phyloP scores from a whole-genome alignment of 1,140 invertebrate species.

The Amyelois transitella region DNA sequence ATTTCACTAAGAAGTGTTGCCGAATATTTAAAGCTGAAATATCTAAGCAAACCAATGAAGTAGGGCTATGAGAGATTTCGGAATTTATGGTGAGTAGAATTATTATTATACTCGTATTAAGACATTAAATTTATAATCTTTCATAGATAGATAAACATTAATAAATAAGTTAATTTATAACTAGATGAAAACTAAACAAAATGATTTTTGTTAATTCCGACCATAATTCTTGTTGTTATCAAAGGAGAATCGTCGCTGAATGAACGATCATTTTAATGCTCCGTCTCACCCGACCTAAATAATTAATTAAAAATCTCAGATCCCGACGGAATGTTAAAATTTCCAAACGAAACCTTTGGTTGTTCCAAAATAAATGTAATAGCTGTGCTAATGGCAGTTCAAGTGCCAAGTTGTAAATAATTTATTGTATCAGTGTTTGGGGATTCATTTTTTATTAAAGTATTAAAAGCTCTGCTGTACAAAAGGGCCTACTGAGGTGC shows the following conservation, averaged over 20 bases:
- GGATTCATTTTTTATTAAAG: slow-evolving; percentile 20
- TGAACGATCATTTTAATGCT: neutral
- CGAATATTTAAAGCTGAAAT: too few species aligned
- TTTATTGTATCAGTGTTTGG: slow-evolving; percentile 21
- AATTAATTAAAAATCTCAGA: slow-evolving; percentile 7
- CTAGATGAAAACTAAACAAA: neutral
- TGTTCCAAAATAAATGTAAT: slow-evolving; percentile 28
- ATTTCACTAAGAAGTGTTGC: too few species aligned
- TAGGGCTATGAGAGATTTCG: too few species aligned
- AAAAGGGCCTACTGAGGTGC: neutral
- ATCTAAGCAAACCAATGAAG: too few species aligned
- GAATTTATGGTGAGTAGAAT: too few species aligned
- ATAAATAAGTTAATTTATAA: too few species aligned
- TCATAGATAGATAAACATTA: too few species aligned
- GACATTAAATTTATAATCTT: too few species aligned
- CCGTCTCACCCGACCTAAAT: neutral
- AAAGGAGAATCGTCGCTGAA: neutral
- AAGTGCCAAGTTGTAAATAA: slow-evolving; percentile 39
- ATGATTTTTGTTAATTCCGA: neutral
- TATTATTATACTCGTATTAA: too few species aligned
- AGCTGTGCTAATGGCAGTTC: slow-evolving; percentile 34
- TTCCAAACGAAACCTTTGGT: slow-evolving; percentile 15
- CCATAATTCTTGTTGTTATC: neutral
- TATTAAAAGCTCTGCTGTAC: slow-evolving; percentile 15
- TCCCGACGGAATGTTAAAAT: slow-evolving; percentile 1